These are phyloP conservation scores for Onychomys leucogaster DNA, from an alignment of 2,797 vertebrate species.

Conservation along the genomic window DNA sequence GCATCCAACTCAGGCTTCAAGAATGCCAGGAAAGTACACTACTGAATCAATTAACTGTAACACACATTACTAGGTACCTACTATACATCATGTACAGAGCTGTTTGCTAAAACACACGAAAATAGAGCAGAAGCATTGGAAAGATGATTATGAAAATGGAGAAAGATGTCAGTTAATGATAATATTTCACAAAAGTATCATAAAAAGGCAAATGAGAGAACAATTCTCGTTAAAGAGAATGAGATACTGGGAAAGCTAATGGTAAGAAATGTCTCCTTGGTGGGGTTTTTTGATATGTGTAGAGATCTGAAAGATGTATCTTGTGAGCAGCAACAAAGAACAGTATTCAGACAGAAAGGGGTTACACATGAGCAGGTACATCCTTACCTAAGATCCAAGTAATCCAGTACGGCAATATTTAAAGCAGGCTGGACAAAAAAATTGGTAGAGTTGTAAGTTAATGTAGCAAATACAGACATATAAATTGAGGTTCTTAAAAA, in stretches of 20 bases:
- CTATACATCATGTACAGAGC: background rate
- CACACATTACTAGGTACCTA: background rate
- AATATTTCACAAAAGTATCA: background rate
- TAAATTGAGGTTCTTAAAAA: background rate
- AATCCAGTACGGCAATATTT: background rate
- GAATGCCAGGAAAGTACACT: too few relatives aligned
- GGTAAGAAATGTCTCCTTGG: background rate
- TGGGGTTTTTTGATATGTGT: background rate
- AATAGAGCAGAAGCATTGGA: background rate
- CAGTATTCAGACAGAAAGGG: background rate
- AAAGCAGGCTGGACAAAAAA: background rate
- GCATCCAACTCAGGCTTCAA: too few relatives aligned
- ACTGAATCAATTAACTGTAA: conserved; percentile 10
- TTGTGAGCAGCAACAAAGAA: background rate
- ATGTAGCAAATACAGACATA: background rate
- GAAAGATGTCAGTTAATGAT: background rate
- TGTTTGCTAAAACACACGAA: background rate
- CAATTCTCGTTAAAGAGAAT: background rate
- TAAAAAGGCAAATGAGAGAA: background rate
- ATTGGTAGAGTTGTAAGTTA: background rate
- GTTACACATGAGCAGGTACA: background rate
- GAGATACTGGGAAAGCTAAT: background rate
- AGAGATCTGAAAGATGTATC: background rate
- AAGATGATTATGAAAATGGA: background rate
- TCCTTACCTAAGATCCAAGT: background rate